These are phyloP conservation scores for Malurus alboscapulatus DNA, from an alignment of 2,113 vertebrate species.

Conservation along the genomic window DNA sequence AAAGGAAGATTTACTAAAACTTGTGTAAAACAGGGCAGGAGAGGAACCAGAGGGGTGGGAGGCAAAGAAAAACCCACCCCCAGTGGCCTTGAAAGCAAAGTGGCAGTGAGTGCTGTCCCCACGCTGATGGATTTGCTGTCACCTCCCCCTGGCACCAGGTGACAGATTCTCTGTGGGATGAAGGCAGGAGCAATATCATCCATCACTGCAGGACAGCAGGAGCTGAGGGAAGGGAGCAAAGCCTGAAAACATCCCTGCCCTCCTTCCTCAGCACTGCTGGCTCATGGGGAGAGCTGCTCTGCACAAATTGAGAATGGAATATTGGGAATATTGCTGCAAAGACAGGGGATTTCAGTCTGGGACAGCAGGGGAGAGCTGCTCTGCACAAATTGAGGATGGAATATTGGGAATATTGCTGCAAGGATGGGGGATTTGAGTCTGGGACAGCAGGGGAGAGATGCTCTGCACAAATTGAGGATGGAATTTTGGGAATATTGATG, in stretches of 20 bases:
- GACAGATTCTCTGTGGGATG: constrained; percentile 60
- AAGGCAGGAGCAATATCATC: constrained; percentile 70
- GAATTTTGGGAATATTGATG: background rate
- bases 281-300: background rate
- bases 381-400: too few relatives aligned
- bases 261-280: background rate
- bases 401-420: background rate
- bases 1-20: background rate
- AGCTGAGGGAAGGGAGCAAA: background rate
- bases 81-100: constrained; percentile 60
- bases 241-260: background rate
- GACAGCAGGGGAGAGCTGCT: background rate
- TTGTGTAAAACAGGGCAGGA: background rate
- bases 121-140: constrained; percentile 72
- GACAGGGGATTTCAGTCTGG: background rate
- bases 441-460: background rate
- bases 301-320: accelerated
- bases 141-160: constrained; percentile 56
- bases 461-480: too few relatives aligned
- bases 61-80: constrained; percentile 17
- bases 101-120: constrained; percentile 53
- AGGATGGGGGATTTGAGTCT: background rate
- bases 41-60: background rate
- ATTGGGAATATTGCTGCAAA: background rate
- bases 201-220: constrained; percentile 36